Evolutionary conservation across 1,140 invertebrate genomes (phyloP).

Genomic region (Sycophila sp.): DNA sequence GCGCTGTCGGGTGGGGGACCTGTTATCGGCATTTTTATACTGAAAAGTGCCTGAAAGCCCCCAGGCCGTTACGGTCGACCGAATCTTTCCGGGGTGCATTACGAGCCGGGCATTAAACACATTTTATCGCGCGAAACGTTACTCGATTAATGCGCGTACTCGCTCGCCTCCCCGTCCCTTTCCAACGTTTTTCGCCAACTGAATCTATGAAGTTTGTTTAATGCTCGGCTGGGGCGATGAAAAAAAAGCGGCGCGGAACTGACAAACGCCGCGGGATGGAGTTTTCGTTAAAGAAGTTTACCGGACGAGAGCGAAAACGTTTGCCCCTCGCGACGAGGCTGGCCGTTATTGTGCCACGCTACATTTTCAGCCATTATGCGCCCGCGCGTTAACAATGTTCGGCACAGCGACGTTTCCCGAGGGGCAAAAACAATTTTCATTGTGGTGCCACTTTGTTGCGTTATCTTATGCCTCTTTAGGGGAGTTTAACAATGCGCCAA

Average conservation of each 20-base stretch:
- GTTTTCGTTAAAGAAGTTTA: neutral
- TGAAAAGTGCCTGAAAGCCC: conserved; percentile 14
- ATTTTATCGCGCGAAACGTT: conserved; percentile 26
- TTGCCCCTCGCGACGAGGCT: no score
- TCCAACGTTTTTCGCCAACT: neutral
- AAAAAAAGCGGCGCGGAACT: neutral
- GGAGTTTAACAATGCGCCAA: no score
- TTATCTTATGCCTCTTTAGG: no score
- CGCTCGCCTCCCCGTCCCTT: neutral
- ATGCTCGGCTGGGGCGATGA: neutral
- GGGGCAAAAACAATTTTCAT: no score
- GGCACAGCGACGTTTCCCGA: no score
- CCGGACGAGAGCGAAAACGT: no score
- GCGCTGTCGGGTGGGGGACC: neutral
- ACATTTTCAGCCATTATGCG: no score
- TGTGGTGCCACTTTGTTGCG: no score
- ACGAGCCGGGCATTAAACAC: conserved; percentile 17
- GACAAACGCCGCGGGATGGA: no score
- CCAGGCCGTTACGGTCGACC: conserved; percentile 10
- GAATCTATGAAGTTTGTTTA: conserved; percentile 16
- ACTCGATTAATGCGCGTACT: conserved; percentile 22
- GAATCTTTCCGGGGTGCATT: conserved; percentile 32
- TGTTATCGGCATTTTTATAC: conserved; percentile 30
- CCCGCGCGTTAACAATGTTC: no score
- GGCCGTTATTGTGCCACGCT: no score